Conservation (phyloP, 2,113 vertebrate species). For the Corythoichthys haematopterus region DNA sequence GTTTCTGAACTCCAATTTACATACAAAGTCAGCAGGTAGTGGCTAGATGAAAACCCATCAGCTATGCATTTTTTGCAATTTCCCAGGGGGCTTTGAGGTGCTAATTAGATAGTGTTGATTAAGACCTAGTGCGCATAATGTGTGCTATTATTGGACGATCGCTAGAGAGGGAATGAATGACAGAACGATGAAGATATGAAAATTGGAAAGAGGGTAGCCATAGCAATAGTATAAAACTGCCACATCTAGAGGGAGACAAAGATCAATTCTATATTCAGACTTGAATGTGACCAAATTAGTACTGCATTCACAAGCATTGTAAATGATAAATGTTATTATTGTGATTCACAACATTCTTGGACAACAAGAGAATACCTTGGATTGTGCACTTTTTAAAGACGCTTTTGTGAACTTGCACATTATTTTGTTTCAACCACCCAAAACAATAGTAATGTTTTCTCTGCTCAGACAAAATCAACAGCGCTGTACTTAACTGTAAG, state of each 20-base stretch:
- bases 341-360: not conserved
- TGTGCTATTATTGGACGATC: conserved; percentile 52
- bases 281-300: not conserved
- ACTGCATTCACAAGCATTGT: not conserved
- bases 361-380: not conserved
- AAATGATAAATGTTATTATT: not conserved
- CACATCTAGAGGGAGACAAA: not conserved
- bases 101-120: conserved; percentile 62
- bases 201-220: not conserved
- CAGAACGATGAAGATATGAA: not conserved
- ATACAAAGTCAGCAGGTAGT: conserved; percentile 9
- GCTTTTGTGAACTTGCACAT: not conserved
- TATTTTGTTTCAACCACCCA: not conserved
- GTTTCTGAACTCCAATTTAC: not conserved
- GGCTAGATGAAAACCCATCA: not conserved
- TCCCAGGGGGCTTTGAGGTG: conserved; percentile 52
- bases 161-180: conserved; percentile 18
- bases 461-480: not conserved
- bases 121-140: conserved; percentile 56
- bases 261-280: not conserved
- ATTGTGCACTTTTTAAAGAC: not conserved
- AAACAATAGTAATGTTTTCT: not conserved
- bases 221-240: not conserved
- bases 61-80: conserved; percentile 25
- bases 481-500: not conserved